Evolutionary conservation across 2,113 vertebrate species (phyloP), one percentile per base, ranked within the genome.

Genomic region (Hystrix cristata): DNA sequence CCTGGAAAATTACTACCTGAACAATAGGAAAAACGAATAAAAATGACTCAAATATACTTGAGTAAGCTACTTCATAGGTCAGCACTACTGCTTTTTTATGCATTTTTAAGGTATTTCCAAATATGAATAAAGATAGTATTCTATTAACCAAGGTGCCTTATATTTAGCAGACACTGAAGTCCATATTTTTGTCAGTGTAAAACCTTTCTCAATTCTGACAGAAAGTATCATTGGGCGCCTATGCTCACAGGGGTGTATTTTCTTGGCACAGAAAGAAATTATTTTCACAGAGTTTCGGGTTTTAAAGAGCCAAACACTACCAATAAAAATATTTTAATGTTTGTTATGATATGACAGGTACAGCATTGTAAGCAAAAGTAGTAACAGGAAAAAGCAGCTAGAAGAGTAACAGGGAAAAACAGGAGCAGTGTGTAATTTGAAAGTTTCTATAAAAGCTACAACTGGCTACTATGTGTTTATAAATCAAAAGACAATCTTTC

Each of bases 401-500:
- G 72, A 76, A 76, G 43, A 48, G 43, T 48, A 76, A 76, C 11
- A 74, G 11, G 11, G 71, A 76, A 5, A 23, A 94, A 48, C 25
- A 93, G 48, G 53, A 64, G 82, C 55, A 81, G 27, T 1, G 46
- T 0, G 46, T 67, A 84, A 92, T 81, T 29, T 80, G 25, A 72
- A 90, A 97, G n/a, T 55, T 86, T 27, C 29, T 87, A 13, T 34
- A 34, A 79, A 74, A 8, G 21, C 64, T 34, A 72, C 12, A 87
- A 55, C n/a, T 53, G 10, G 57, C 19, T 51, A 79, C 7, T 43
- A 84, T 34, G 16, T 69, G 0, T 81, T 90, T 96, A 79, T 86
- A 95, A 94, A 96, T 79, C 31, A 96, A 96, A 93, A 96, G 79
- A 92, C 13, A 78, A 48, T 43, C 46, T 78, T 89, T 90, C 11